Evolutionary conservation across 2,888 invertebrate species (phyloP), one percentile per base, ranked within the genome.

Genomic region (Harpalus rufipes): DNA sequence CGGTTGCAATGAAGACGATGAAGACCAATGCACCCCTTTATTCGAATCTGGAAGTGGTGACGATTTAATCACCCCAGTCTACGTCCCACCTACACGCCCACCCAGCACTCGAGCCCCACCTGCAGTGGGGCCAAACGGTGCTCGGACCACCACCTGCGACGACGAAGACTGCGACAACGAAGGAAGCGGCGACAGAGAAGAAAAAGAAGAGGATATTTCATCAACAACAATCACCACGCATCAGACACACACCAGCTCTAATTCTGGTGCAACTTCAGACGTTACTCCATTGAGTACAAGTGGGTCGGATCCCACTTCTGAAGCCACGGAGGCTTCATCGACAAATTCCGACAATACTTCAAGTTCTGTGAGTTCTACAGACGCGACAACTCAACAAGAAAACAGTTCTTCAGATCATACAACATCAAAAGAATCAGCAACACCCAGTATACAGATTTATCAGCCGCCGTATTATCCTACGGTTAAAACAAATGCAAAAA

Each of bases 61-160:
- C 90, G 98, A 98, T 90, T 94, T 98, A 84, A 97, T 98, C 87
- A 98, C 97, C 0, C 97, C 98, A 0, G 97, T 98, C 0, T 97
- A 97, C 90, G 96, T 97, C 12, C 96, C 97, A 0, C 95, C 97
- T 1, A 95, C 95, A 44, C 93, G 94, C 87, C 96, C 96, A 12
- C 90, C 93, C 21, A 94, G 95, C 0, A 93, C 92, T 79, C 90
- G 90, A 0, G 25, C 56, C 7, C 39, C 80, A n/a, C 41, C 68
- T 0, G 10, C 68, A 0, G 10, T 51, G 1, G 44, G 44, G 0
- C 44, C 44, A 8, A 12, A 12, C 10, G 44, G 44, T 12, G 56
- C 58, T 56, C 82, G 81, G 51, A 81, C 76, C 65, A 83, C 86
- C 63, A 59, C 86, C 4, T 91, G 91, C 86, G 97, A 97, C 88